Base-by-base conservation (phyloP, 2,888 invertebrate genomes). In the Melikaiella ostensackeni region DNA sequence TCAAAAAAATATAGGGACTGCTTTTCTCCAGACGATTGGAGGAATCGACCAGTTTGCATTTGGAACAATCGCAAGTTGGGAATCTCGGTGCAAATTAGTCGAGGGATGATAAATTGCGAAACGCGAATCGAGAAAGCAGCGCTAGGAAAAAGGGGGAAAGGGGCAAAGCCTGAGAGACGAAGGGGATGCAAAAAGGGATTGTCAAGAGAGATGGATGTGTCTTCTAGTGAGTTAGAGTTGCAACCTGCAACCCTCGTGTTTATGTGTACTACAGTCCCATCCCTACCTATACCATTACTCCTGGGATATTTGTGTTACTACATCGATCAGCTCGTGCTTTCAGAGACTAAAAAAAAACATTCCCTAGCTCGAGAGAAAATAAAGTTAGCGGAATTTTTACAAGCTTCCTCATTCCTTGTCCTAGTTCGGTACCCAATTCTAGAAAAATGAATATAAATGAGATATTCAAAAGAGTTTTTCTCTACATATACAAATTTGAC, bases 181-280 rank as follows among this genome's bases (percentile, higher is more conserved):
- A 66, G 80, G 81, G 83, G 9, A 85, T 80, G 86, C 85, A 85
- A 84, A 87, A 87, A 88, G 85, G 83, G 84, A 87, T 85, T 86
- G 87, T 85, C 87, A 85, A 82, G 87, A 82, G 87, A 90, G 89
- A 90, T 88, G 87, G 85, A 89, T 88, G 87, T 87, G 84, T 84
- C 80, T 80, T 80, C 81, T 76, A 82, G 83, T 82, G 66, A 66
- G 46, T 66, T 66, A 19, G 66, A 66, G 66, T 66, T 66, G 42
- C 66, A 42, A 46, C 24, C 27, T 66, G 66, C 42, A 46, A 66
- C 46, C 66, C 66, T 46, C 38, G 30, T 66, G 66, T 66, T 66
- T 66, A 46, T 46, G 27, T 66, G 42, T 7, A 46, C 46, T 46
- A 42, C 27, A 66, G 42, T 66, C 66, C 27, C 27, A 42, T 38